Percentiles rank a stretch among this genome's conserved stretches.
Conservation (phyloP, 2,797 vertebrate genomes). For the Myioborus miniatus region DNA sequence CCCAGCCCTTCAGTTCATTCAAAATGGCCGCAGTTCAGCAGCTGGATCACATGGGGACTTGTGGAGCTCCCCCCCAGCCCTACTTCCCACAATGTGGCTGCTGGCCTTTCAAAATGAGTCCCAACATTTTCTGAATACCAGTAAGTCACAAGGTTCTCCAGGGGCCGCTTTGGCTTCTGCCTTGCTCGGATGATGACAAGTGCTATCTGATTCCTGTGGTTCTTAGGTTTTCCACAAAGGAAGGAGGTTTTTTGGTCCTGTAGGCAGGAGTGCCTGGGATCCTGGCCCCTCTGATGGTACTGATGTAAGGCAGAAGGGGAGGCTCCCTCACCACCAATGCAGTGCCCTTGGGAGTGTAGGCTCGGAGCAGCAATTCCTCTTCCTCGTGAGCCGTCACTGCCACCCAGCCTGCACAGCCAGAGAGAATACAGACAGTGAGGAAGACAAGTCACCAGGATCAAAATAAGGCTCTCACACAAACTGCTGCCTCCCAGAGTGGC, state of each 20-base stretch:
- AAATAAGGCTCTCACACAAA: not conserved
- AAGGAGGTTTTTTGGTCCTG: constrained; percentile 73
- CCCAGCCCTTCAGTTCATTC: not conserved
- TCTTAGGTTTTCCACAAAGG: constrained; percentile 73
- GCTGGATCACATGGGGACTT: not conserved
- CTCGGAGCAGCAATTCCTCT: constrained; percentile 78
- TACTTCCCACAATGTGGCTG: not conserved
- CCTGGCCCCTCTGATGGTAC: constrained; percentile 83
- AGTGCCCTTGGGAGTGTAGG: constrained; percentile 78
- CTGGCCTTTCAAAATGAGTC: not conserved
- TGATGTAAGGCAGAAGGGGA: constrained; percentile 83
- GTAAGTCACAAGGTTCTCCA: not conserved
- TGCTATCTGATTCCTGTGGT: not conserved
- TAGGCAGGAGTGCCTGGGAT: constrained; percentile 79
- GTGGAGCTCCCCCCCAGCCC: accelerated
- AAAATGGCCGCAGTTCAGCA: not conserved
- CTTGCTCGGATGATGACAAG: not conserved
- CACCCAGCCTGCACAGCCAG: constrained; percentile 86
- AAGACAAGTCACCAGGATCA: not conserved
- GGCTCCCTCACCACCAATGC: constrained; percentile 76
- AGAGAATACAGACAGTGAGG: not conserved
- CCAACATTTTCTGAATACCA: not conserved
- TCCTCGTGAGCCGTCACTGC: constrained; percentile 80
- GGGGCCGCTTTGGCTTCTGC: not conserved
- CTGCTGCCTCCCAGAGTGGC: not conserved